Conservation (phyloP, 2,113 vertebrate genomes). For the Apus apus region DNA sequence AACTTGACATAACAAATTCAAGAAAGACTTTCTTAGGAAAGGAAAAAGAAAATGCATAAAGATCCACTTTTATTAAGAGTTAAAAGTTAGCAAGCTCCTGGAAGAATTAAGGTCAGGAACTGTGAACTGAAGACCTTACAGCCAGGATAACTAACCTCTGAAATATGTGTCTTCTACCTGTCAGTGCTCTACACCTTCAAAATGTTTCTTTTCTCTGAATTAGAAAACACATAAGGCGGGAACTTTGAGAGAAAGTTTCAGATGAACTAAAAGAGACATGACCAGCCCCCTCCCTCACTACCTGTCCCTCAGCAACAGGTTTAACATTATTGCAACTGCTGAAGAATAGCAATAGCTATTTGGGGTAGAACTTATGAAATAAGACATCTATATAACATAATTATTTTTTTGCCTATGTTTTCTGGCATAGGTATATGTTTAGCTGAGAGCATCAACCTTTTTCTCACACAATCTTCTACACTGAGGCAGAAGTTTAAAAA, state of each 20-base stretch:
- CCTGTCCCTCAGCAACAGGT: not conserved
- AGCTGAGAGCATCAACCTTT: not conserved
- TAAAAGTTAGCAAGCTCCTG: slow-evolving; percentile 13
- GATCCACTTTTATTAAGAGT: not conserved
- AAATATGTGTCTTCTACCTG: not conserved
- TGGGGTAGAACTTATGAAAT: not conserved
- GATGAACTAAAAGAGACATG: not conserved
- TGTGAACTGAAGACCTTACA: not conserved
- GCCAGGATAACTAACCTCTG: not conserved
- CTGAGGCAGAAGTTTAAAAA: not conserved
- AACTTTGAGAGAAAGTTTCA: not conserved
- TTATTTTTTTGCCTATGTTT: not conserved
- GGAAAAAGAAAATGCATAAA: not conserved
- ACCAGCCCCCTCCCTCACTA: not conserved
- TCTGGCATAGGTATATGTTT: not conserved
- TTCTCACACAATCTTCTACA: not conserved
- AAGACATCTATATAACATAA: not conserved
- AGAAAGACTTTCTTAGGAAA: not conserved
- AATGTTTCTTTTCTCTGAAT: not conserved
- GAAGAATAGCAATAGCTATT: not conserved
- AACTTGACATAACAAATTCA: not conserved
- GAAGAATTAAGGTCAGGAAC: slow-evolving; percentile 4
- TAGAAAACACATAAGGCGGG: not conserved
- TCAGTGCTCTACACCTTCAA: not conserved
- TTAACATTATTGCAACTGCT: not conserved